phyloP scores from a whole-genome alignment of 2,113 vertebrate species.

The Todiramphus chloris region DNA sequence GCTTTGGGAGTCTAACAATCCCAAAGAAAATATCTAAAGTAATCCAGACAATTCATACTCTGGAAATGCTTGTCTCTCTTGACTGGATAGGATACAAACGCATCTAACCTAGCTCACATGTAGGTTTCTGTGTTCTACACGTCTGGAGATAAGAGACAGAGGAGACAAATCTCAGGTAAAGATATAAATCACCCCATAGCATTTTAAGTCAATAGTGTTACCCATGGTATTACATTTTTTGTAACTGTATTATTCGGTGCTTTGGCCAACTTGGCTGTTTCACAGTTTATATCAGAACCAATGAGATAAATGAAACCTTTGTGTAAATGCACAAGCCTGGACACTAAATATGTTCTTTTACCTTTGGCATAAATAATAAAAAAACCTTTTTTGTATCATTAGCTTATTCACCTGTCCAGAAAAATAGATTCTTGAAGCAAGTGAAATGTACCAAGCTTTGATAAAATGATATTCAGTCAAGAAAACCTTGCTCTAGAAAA shows the following conservation, averaged over 20 bases:
- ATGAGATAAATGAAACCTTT: background rate
- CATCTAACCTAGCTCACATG: background rate
- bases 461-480: background rate
- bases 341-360: background rate
- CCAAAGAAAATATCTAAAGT: background rate
- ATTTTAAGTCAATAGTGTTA: background rate
- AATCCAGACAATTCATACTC: background rate
- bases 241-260: background rate
- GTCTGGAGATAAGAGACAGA: background rate
- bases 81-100: rapidly evolving
- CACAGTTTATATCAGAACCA: background rate
- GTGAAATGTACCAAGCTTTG: background rate
- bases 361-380: background rate
- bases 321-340: background rate
- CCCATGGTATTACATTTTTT: background rate
- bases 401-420: background rate
- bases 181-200: background rate
- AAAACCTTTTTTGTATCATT: background rate
- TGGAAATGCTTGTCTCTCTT: background rate
- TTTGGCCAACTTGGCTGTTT: background rate
- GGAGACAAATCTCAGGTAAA: background rate
- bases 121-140: background rate
- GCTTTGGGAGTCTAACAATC: background rate
- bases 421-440: background rate
- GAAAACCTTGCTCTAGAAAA: background rate